Conservation (phyloP, 2,113 vertebrate genomes). For the Rhabdomys dilectus region DNA sequence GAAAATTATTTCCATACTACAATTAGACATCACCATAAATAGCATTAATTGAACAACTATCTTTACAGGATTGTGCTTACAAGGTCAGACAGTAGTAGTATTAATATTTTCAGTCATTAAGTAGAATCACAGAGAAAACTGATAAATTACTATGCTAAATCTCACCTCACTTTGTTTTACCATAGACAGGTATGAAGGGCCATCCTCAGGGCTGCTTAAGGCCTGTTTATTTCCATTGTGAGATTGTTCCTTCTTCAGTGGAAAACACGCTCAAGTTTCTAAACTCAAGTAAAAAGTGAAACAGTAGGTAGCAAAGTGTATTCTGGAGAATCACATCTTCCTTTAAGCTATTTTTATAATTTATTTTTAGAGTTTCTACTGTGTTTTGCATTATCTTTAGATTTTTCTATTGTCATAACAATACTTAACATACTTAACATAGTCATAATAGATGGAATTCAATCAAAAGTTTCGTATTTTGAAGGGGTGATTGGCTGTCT, state of each 20-base stretch:
- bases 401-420: not conserved
- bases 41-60: not conserved
- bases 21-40: not conserved
- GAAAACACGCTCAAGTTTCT: conserved; percentile 27
- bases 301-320: not conserved
- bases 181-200: not conserved
- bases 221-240: not conserved
- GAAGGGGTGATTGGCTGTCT: not conserved
- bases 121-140: not conserved
- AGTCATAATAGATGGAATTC: not conserved
- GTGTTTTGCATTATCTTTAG: not conserved
- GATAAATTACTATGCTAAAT: not conserved
- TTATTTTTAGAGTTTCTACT: not conserved
- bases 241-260: not conserved
- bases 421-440: not conserved
- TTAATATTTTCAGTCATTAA: not conserved
- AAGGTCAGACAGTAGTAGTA: not conserved
- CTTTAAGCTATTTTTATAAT: not conserved
- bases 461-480: not conserved
- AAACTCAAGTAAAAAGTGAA: not conserved
- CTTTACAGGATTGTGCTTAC: not conserved
- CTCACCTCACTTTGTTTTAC: not conserved
- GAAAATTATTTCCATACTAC: not conserved
- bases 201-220: not conserved
- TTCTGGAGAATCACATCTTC: not conserved